These are phyloP conservation scores for Echiichthys vipera DNA, from an alignment of 2,797 vertebrate species.

Conservation along the genomic window DNA sequence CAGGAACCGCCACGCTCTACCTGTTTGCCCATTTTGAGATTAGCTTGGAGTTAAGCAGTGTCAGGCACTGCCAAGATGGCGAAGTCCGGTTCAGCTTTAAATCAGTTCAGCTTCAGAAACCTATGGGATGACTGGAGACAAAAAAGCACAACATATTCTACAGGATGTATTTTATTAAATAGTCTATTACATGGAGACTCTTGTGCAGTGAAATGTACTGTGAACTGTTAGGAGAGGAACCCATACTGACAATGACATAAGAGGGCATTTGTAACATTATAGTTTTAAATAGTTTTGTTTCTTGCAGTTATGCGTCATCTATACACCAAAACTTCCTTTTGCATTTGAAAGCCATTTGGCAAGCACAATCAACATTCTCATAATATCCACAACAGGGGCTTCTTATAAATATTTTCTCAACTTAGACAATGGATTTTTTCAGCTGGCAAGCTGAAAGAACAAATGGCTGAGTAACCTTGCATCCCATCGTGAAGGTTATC, in stretches of 20 bases:
- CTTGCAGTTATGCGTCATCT: slow-evolving; percentile 34
- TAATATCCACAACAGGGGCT: slow-evolving; percentile 41
- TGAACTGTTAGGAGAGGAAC: neutral
- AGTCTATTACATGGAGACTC: neutral
- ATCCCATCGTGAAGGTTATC: slow-evolving; percentile 61
- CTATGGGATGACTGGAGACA: neutral
- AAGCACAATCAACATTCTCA: slow-evolving; percentile 46
- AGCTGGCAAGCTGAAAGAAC: slow-evolving; percentile 16
- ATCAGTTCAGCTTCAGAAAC: too few relatives aligned
- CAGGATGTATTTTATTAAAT: neutral
- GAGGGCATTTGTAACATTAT: neutral
- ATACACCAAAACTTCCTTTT: slow-evolving; percentile 64
- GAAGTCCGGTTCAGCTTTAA: too few relatives aligned
- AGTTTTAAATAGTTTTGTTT: neutral
- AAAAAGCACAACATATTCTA: neutral
- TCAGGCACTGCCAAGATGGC: too few relatives aligned
- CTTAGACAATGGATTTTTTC: slow-evolving; percentile 57
- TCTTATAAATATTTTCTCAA: slow-evolving; percentile 57
- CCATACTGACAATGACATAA: neutral
- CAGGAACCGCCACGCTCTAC: too few relatives aligned
- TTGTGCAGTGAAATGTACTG: neutral
- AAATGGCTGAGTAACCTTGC: slow-evolving; percentile 55
- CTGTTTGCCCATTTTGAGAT: too few relatives aligned
- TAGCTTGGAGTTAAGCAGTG: too few relatives aligned
- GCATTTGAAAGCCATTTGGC: slow-evolving; percentile 58